phyloP scores from a whole-genome alignment of 2,888 invertebrate genomes.

The Andrena flavipes region DNA sequence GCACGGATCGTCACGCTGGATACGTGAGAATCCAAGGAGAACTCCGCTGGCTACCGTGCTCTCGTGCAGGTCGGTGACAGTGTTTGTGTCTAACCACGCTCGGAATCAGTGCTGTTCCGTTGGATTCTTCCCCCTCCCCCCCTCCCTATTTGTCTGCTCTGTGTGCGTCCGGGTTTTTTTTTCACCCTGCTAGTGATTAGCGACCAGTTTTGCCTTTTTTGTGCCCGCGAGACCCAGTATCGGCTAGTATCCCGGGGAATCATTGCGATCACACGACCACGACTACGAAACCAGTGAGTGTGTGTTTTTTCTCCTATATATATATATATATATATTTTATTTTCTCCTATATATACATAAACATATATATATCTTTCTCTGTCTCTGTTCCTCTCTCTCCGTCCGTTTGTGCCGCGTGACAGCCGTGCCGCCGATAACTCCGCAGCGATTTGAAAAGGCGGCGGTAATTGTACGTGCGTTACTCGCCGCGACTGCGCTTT shows the following conservation, averaged over 20 bases:
- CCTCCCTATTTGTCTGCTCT: neutral
- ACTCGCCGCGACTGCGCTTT: slow-evolving; percentile 41
- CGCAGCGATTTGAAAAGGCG: slow-evolving; percentile 49
- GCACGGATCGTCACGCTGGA: slow-evolving; percentile 71
- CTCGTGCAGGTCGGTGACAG: slow-evolving; percentile 67
- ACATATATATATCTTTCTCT: too few species aligned
- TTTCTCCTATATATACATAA: too few species aligned
- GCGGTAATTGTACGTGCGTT: slow-evolving; percentile 44
- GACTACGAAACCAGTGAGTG: slow-evolving; percentile 33
- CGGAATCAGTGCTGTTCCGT: slow-evolving; percentile 30
- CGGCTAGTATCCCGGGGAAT: neutral
- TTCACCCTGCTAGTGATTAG: neutral
- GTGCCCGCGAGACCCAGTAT: slow-evolving; percentile 16
- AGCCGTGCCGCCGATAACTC: slow-evolving; percentile 33
- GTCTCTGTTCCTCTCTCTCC: neutral
- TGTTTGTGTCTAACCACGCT: slow-evolving; percentile 32
- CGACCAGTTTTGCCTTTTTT: neutral
- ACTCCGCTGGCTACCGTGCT: slow-evolving; percentile 61
- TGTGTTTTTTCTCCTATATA: neutral
- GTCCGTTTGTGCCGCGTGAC: slow-evolving; percentile 22
- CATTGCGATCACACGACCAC: slow-evolving; percentile 4
- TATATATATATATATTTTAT: too few species aligned
- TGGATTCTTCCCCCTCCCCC: slow-evolving; percentile 13
- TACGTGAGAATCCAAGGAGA: slow-evolving; percentile 64
- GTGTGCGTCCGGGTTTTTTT: neutral